A percentile compares a stretch with the other conserved stretches of the same genome.
These are phyloP conservation scores for Otus sunia DNA, from an alignment of 2,113 vertebrate genomes.

Conservation along the genomic window DNA sequence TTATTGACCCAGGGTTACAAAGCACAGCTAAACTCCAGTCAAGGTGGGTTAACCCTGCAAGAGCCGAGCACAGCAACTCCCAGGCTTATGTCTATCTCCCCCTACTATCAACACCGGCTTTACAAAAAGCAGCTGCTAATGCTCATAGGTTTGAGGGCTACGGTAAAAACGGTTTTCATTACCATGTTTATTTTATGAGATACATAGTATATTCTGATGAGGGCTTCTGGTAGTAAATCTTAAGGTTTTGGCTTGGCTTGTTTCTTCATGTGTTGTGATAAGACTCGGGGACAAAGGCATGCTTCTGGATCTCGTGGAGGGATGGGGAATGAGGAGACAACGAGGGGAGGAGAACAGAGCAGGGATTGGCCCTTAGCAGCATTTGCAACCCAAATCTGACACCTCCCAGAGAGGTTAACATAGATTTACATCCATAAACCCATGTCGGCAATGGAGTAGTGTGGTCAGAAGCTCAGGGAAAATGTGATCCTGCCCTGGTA, in stretches of 20 bases:
- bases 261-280: background rate
- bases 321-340: background rate
- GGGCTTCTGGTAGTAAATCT: conserved; percentile 53
- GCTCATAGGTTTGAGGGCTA: conserved; percentile 4
- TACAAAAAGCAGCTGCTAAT: conserved; percentile 50
- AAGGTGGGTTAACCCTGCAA: background rate
- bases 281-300: background rate
- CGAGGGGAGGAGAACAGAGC: background rate
- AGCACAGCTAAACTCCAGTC: background rate
- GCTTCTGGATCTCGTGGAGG: background rate
- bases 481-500: background rate
- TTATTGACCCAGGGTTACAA: background rate
- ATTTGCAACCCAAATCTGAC: background rate
- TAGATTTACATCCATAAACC: background rate
- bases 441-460: rapidly evolving
- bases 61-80: background rate
- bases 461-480: background rate
- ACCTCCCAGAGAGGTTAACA: background rate
- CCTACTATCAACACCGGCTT: background rate
- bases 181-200: conserved; percentile 54
- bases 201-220: conserved; percentile 41
- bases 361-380: background rate
- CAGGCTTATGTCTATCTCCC: background rate
- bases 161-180: background rate
- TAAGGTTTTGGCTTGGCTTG: background rate